phyloP scores from a whole-genome alignment of 64 coral and sea anemone genomes.

The Pocillopora verrucosa region DNA sequence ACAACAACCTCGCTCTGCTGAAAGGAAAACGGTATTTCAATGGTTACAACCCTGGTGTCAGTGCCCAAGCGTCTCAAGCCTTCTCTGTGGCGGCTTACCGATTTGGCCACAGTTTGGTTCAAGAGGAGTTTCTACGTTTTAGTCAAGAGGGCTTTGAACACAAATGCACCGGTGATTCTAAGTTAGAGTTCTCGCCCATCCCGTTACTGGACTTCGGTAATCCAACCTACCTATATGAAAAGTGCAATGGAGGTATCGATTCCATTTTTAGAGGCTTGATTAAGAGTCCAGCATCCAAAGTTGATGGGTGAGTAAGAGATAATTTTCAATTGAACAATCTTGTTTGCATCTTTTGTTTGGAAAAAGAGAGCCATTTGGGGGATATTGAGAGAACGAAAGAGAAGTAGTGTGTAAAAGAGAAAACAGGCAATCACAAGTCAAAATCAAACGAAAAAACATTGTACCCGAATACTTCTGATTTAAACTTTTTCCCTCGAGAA shows the following conservation, averaged over 20 bases:
- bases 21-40: not conserved
- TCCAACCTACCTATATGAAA: constrained; percentile 43
- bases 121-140: not conserved
- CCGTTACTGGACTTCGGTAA: constrained; percentile 6
- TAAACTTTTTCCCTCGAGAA: too few relatives aligned
- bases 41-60: not conserved
- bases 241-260: constrained; percentile 19
- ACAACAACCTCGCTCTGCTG: not conserved
- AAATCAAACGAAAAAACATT: too few relatives aligned
- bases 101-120: constrained; percentile 69
- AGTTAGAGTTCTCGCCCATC: not conserved
- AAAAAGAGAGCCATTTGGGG: too few relatives aligned
- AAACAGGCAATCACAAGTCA: too few relatives aligned
- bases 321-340: too few relatives aligned
- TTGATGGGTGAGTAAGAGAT: constrained; percentile 34
- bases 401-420: too few relatives aligned
- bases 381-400: too few relatives aligned
- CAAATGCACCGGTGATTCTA: not conserved
- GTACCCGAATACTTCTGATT: too few relatives aligned
- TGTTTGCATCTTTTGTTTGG: too few relatives aligned
- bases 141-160: not conserved
- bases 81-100: constrained; percentile 66
- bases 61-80: constrained; percentile 19
- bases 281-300: not conserved
- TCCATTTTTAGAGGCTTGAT: constrained; percentile 42